A percentile compares a stretch with the other conserved stretches of the same genome.
Conservation (phyloP, 2,113 vertebrate genomes). For the Cygnus atratus region DNA sequence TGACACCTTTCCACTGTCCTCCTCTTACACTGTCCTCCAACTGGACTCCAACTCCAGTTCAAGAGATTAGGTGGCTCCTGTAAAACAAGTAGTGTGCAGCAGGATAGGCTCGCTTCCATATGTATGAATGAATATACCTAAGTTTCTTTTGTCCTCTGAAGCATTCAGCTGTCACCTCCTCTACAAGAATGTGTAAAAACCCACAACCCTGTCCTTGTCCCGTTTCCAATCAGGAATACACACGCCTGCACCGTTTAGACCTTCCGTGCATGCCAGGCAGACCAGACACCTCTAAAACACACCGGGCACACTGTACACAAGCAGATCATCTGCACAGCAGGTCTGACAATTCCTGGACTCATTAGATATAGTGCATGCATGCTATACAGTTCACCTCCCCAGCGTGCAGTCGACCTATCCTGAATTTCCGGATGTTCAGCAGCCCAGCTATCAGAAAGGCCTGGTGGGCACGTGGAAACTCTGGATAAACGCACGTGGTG, state of each 20-base stretch:
- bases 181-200: neutral
- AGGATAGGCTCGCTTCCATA: neutral
- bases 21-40: neutral
- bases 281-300: neutral
- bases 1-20: neutral
- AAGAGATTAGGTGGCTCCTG: neutral
- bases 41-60: neutral
- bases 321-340: slow-evolving; percentile 22
- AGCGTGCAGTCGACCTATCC: neutral
- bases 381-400: neutral
- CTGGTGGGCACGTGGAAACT: slow-evolving; percentile 2
- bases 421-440: slow-evolving; percentile 39
- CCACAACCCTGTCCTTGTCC: neutral
- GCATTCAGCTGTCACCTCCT: neutral
- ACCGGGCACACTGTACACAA: neutral
- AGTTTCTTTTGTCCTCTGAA: neutral
- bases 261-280: neutral
- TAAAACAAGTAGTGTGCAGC: neutral
- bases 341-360: slow-evolving; percentile 11
- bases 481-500: neutral
- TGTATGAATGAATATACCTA: neutral
- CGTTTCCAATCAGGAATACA: neutral
- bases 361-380: neutral
- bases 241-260: neutral
- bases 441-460: neutral